These are phyloP conservation scores for Oncorhynchus clarkii DNA, from an alignment of 2,113 vertebrate species.

Conservation along the genomic window DNA sequence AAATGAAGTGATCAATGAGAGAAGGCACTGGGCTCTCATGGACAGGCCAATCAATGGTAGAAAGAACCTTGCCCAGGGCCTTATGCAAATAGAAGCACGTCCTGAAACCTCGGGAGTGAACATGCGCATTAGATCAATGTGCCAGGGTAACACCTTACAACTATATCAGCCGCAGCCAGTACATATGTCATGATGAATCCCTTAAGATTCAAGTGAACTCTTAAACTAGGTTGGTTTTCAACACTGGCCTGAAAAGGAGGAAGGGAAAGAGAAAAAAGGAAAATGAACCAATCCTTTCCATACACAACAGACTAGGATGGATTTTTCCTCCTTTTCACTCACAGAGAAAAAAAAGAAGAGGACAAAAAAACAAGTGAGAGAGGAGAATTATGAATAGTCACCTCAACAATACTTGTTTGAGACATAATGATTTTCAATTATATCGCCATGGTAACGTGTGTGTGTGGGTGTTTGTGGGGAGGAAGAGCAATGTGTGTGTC, in stretches of 20 bases:
- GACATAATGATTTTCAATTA: slow-evolving; percentile 72
- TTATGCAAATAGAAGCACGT: slow-evolving; percentile 99
- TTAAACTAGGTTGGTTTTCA: slow-evolving; percentile 80
- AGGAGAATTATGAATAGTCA: slow-evolving; percentile 56
- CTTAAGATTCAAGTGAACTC: slow-evolving; percentile 80
- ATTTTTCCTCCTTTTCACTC: slow-evolving; percentile 38
- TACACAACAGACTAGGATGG: slow-evolving; percentile 41
- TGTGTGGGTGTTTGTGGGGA: slow-evolving; percentile 35
- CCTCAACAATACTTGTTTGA: slow-evolving; percentile 60
- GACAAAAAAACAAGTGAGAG: slow-evolving; percentile 34
- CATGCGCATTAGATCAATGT: slow-evolving; percentile 98
- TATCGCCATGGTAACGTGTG: slow-evolving; percentile 60
- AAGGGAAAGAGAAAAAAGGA: slow-evolving; percentile 30
- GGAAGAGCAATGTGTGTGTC: slow-evolving; percentile 16
- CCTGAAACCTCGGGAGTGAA: slow-evolving; percentile 90
- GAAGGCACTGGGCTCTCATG: slow-evolving; percentile 92
- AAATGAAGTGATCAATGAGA: slow-evolving; percentile 88
- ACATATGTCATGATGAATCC: slow-evolving; percentile 97
- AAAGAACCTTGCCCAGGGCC: slow-evolving; percentile 99
- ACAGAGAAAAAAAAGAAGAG: background rate
- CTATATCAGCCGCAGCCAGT: slow-evolving; percentile 90
- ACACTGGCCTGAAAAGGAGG: slow-evolving; percentile 68
- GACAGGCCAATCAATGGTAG: slow-evolving; percentile 99
- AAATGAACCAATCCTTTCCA: slow-evolving; percentile 29
- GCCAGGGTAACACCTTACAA: slow-evolving; percentile 91